These are phyloP conservation scores for Marronus borbonicus DNA, from an alignment of 2,888 invertebrate species.

Conservation along the genomic window DNA sequence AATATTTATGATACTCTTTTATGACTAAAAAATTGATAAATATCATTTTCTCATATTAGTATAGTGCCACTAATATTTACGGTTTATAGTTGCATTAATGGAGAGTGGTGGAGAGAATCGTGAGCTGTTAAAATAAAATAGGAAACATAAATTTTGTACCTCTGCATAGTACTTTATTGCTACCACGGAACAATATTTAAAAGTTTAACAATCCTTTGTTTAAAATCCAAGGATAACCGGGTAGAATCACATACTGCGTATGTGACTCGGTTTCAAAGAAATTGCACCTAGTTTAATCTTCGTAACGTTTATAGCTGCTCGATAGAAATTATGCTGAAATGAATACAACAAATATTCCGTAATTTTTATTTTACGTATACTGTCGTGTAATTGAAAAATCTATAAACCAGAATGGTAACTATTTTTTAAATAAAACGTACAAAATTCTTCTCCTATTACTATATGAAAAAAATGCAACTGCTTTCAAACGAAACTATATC, in stretches of 20 bases:
- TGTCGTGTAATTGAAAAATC: too few relatives aligned
- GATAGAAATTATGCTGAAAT: background rate
- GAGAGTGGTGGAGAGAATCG: background rate
- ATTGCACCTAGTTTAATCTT: too few relatives aligned
- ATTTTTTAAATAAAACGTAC: too few relatives aligned
- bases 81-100: background rate
- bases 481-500: too few relatives aligned
- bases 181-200: conserved; percentile 18
- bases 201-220: conserved; percentile 33
- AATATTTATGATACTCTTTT: background rate
- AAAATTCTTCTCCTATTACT: too few relatives aligned
- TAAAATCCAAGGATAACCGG: conserved; percentile 35
- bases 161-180: background rate
- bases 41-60: background rate
- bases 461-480: too few relatives aligned
- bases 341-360: too few relatives aligned
- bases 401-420: too few relatives aligned
- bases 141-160: background rate
- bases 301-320: background rate
- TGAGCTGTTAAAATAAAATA: too few relatives aligned
- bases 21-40: background rate
- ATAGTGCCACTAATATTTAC: background rate
- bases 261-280: conserved; percentile 5
- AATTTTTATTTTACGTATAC: too few relatives aligned
- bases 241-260: background rate